A percentile compares a stretch with the other conserved stretches of the same genome.
Conservation (phyloP, 35 echinoderm and acorn worm genomes). For the Lytechinus variegatus region DNA sequence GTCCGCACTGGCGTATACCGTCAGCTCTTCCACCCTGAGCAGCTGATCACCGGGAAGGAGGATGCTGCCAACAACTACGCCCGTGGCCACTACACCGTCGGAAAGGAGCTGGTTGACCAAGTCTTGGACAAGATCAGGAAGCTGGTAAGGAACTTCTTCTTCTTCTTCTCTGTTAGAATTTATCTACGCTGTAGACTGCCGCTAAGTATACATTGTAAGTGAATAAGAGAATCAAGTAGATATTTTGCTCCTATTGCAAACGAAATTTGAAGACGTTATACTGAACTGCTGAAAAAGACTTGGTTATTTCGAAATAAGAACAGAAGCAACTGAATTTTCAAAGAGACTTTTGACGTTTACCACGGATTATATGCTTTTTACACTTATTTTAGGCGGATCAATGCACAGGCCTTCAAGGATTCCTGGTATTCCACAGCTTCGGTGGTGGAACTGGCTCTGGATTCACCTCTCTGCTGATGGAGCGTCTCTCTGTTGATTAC, state of each 20-base stretch:
- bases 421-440: slow-evolving; percentile 90
- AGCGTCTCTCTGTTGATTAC: slow-evolving; percentile 85
- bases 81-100: slow-evolving; percentile 70
- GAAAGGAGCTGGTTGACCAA: slow-evolving; percentile 50
- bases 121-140: slow-evolving; percentile 37
- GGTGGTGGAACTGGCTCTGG: slow-evolving; percentile 90
- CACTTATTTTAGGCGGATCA: slow-evolving; percentile 50
- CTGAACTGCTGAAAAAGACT: too few species aligned
- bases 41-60: slow-evolving; percentile 74
- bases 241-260: too few species aligned
- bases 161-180: too few species aligned
- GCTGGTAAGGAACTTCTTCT: neutral
- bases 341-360: too few species aligned
- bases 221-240: too few species aligned
- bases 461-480: slow-evolving; percentile 83
- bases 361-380: neutral
- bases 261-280: too few species aligned
- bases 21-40: slow-evolving; percentile 72
- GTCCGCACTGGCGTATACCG: slow-evolving; percentile 61
- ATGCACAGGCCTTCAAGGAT: slow-evolving; percentile 80
- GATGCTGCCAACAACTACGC: slow-evolving; percentile 74
- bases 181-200: too few species aligned
- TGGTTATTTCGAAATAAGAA: too few species aligned
- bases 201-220: too few species aligned
- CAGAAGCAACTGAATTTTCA: too few species aligned